These are phyloP conservation scores for Aelia acuminata DNA, from an alignment of 2,888 invertebrate genomes.

Conservation along the genomic window DNA sequence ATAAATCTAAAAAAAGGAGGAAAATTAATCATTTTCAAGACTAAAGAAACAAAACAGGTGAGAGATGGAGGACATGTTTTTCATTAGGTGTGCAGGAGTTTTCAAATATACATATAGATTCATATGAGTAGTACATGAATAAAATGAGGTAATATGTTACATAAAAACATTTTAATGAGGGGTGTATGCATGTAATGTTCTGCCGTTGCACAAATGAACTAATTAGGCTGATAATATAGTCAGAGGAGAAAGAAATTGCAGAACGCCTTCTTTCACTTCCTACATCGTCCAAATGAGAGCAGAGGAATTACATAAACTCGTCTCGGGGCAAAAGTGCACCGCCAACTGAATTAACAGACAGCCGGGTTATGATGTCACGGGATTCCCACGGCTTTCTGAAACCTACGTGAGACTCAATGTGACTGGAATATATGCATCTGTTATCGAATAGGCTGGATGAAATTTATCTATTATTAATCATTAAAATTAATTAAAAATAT, in stretches of 20 bases:
- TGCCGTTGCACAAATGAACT: not conserved
- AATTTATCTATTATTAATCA: too few relatives aligned
- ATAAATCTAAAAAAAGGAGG: too few relatives aligned
- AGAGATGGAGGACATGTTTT: too few relatives aligned
- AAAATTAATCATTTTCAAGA: too few relatives aligned
- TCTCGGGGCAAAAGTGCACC: not conserved
- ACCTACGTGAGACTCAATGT: not conserved
- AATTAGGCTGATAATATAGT: not conserved
- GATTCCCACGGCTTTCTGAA: constrained; percentile 31
- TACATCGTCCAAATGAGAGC: not conserved
- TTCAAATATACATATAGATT: too few relatives aligned
- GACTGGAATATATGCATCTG: not conserved
- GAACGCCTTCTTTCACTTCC: not conserved
- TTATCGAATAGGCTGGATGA: not conserved
- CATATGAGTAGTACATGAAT: too few relatives aligned
- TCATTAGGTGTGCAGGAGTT: too few relatives aligned
- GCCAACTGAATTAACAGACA: not conserved
- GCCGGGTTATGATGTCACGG: not conserved
- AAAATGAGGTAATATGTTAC: too few relatives aligned
- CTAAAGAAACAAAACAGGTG: too few relatives aligned
- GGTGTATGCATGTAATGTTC: not conserved
- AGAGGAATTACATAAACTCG: not conserved
- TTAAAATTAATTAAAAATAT: not conserved
- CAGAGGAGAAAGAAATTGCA: not conserved
- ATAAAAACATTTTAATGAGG: not conserved